Conservation (phyloP, 2,888 invertebrate genomes). For the Dusona sp. region DNA sequence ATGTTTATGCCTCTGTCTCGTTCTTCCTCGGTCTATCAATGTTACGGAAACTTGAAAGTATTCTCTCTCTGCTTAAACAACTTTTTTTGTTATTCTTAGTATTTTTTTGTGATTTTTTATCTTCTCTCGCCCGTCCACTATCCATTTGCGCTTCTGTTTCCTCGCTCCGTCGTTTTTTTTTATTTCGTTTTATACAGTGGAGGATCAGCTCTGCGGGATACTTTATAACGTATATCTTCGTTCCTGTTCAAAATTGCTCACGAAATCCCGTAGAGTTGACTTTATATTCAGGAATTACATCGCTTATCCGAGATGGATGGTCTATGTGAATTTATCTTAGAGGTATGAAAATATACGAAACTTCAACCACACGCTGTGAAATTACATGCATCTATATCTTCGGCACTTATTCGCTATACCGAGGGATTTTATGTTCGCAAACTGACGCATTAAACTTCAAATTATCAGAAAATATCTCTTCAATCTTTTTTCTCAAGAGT, state of each 20-base stretch:
- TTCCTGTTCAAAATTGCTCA: constrained; percentile 7
- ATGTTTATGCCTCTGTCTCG: background rate
- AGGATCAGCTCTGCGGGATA: constrained; percentile 10
- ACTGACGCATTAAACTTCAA: background rate
- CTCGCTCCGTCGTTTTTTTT: too few species aligned
- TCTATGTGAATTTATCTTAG: constrained; percentile 59
- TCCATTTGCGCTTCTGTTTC: constrained; percentile 31
- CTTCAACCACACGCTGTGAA: constrained; percentile 64
- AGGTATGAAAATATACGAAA: constrained; percentile 72
- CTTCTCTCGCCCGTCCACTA: constrained; percentile 21
- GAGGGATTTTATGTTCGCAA: background rate
- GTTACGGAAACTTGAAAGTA: constrained; percentile 35
- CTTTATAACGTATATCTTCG: constrained; percentile 12
- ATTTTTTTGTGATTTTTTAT: constrained; percentile 38
- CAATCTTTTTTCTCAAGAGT: background rate
- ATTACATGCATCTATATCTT: constrained; percentile 48
- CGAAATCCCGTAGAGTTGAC: background rate
- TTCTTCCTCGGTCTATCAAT: constrained; percentile 40
- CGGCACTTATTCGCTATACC: background rate
- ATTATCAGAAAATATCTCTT: constrained; percentile 8
- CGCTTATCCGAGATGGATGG: constrained; percentile 39
- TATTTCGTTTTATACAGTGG: constrained; percentile 4
- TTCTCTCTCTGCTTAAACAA: constrained; percentile 7
- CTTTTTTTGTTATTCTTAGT: constrained; percentile 32
- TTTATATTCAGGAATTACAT: constrained; percentile 24